Evolutionary conservation across 2,113 vertebrate species (phyloP), one percentile per base, ranked within the genome.

Genomic region (Pionites leucogaster): DNA sequence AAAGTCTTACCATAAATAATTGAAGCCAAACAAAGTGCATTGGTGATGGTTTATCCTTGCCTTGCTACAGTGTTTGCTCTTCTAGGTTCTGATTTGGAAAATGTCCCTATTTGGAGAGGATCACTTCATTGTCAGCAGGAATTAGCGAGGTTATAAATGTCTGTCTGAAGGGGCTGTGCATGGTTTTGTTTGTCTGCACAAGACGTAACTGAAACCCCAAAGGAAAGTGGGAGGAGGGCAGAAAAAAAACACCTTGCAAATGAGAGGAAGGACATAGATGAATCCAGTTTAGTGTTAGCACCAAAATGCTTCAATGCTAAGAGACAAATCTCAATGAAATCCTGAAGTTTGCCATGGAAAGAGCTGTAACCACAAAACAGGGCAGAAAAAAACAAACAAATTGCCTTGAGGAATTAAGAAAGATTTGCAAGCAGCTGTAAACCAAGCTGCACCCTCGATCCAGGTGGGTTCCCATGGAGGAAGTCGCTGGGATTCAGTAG

Each of bases 1-100:
- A 4, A 78, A 80, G 72, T 49, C 95, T 85, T 90, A 63, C 85
- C 86, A 94, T 96, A 94, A 97, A 97, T 96, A 96, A 97, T 82
- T 96, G 86, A 97, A 92, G 82, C 72, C 78, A 76, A 91, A 82
- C 72, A 64, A 88, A 96, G 95, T 95, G 96, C 82, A 69, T 68
- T 86, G 68, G 76, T 59, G 74, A 57, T 74, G 82, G 76, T 82
- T 90, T 91, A 79, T 72, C 79, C 90, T 74, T 68, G 52, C 41
- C 50, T 95, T 93, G 84, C 70, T 50, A 82, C 39, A 23, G 31
- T 33, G 72, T 87, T 97, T 75, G 67, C 77, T 91, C 87, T 72
- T 89, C 91, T 70, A 57, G 82, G 27, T 92, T 41, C 88, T 59
- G 79, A 88, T 95, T 94, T 92, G 65, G 88, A 86, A 85, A 78